phyloP scores from a whole-genome alignment of 2,888 invertebrate species.

The Sphaerophoria taeniata region DNA sequence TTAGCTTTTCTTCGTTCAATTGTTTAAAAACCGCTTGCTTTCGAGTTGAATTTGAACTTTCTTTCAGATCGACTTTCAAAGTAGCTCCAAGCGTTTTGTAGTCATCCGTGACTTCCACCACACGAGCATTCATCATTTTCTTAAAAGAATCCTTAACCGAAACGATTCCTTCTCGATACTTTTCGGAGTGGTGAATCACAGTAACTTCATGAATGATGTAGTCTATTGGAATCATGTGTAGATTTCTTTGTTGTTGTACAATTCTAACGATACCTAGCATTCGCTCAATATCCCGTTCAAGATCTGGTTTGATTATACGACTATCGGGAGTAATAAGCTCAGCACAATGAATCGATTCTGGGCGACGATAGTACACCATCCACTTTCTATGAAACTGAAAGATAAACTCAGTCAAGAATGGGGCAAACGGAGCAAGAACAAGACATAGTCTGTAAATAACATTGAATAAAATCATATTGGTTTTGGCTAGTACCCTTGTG shows the following conservation, averaged over 20 bases:
- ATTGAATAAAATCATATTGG: constrained; percentile 37
- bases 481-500: constrained; percentile 78
- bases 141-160: constrained; percentile 91
- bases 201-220: constrained; percentile 96
- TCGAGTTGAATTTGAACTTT: not conserved
- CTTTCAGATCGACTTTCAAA: not conserved
- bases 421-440: constrained; percentile 97
- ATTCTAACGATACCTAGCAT: constrained; percentile 97
- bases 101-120: constrained; percentile 15
- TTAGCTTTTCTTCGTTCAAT: constrained; percentile 89
- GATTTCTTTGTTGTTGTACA: constrained; percentile 93
- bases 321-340: constrained; percentile 88
- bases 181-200: constrained; percentile 91
- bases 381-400: constrained; percentile 85
- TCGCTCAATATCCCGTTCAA: constrained; percentile 92
- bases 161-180: constrained; percentile 89
- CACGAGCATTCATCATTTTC: constrained; percentile 81
- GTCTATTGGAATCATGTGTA: constrained; percentile 94
- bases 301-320: constrained; percentile 88
- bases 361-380: constrained; percentile 79
- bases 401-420: constrained; percentile 96
- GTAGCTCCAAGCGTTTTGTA: constrained; percentile 23
- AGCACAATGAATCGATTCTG: constrained; percentile 93
- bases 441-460: constrained; percentile 77
- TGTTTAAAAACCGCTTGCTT: constrained; percentile 84